phyloP scores from a whole-genome alignment of 2,113 vertebrate species.

The Dendropsophus ebraccatus region DNA sequence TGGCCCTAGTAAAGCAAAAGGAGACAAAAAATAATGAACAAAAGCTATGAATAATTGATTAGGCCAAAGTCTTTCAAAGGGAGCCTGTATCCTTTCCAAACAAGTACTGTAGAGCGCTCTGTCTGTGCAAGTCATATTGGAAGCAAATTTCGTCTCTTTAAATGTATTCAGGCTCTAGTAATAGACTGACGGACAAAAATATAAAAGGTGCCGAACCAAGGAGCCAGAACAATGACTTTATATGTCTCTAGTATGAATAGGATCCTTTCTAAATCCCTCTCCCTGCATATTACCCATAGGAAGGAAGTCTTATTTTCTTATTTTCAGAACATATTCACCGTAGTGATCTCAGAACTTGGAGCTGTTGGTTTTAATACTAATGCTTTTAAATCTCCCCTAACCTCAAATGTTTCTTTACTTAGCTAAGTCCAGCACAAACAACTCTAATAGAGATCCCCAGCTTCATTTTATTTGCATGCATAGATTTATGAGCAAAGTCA shows the following conservation, averaged over 20 bases:
- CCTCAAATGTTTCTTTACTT: conserved; percentile 29
- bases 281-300: neutral
- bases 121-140: conserved; percentile 27
- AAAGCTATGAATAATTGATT: conserved; percentile 44
- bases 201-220: conserved; percentile 24
- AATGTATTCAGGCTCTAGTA: conserved; percentile 33
- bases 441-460: neutral
- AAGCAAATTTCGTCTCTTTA: conserved; percentile 34
- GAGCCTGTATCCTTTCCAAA: conserved; percentile 48
- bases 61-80: conserved; percentile 39
- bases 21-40: conserved; percentile 33
- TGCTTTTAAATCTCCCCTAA: neutral
- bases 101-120: conserved; percentile 27
- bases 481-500: neutral
- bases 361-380: conserved; percentile 6
- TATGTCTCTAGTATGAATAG: conserved; percentile 20
- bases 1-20: neutral
- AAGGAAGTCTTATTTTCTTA: conserved; percentile 30
- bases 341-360: neutral
- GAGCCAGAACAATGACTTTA: conserved; percentile 15
- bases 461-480: neutral
- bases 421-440: neutral
- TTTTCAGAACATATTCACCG: neutral
- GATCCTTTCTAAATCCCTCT: conserved; percentile 22
- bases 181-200: conserved; percentile 21